Evolutionary conservation across 2,113 vertebrate species (phyloP), one percentile per base, ranked within the genome.

Genomic region (Peromyscus leucopus): DNA sequence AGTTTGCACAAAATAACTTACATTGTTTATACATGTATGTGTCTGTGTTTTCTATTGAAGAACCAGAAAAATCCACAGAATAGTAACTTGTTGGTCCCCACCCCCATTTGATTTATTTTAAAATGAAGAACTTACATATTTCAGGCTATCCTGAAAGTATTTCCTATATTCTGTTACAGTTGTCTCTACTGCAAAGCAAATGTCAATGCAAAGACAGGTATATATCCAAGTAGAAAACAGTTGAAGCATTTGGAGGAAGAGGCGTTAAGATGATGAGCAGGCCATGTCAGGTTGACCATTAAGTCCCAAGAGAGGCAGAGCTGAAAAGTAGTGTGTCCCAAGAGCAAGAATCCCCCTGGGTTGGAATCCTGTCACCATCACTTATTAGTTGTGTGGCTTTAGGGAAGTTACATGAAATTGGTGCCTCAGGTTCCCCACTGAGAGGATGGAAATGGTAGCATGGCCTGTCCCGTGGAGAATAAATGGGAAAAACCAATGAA

Each of bases 41-140:
- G n/a, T 63, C 69, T 63, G n/a, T 51, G 67, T 5, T 79, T 79
- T 72, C n/a, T 93, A 63, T 22, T 63, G 13, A 94, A 94, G 48
- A 94, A 78, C 87, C 39, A 88, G 39, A 94, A 61, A 82, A 82
- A 74, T 80, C 76, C 57, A 65, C 28, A 88, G 33, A 86, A 87
- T 85, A 71, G 65, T 63, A 86, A 31, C 21, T 59, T 46, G 28
- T 67, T 69, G 63, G 9, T n/a, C 48, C 22, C 31, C 5, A 91
- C 0, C 8, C 59, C 72, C 59, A 31, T 65, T 91, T 89, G 19
- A 82, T 61, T 95, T 48, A 31, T 91, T 95, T 93, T 88, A 51
- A 91, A 94, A 71, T 85, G 39, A 46, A 31, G 48, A 36, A 42
- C 69, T 92, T 97, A 95, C 78, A 3, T 74, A 79, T 88, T 92